A percentile compares a stretch with the other conserved stretches of the same genome.
Conservation (phyloP, 2,888 invertebrate species). For the Lissocephala sabroskyi region DNA sequence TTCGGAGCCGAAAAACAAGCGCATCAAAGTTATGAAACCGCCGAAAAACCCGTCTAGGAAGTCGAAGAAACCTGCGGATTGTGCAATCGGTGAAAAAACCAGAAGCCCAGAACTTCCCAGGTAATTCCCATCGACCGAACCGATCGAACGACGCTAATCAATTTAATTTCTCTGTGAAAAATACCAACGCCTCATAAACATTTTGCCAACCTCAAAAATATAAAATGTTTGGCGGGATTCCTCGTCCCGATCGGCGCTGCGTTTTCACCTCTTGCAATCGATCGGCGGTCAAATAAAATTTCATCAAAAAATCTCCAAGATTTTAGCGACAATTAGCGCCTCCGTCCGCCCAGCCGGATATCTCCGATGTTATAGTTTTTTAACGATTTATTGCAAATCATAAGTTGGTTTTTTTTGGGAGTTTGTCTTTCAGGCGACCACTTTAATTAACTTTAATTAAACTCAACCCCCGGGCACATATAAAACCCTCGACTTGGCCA, state of each 20-base stretch:
- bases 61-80: too few relatives aligned
- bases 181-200: slow-evolving; percentile 36
- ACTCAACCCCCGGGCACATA: slow-evolving; percentile 23
- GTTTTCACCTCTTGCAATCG: slow-evolving; percentile 15
- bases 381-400: slow-evolving; percentile 55
- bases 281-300: neutral
- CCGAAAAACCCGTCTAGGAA: too few relatives aligned
- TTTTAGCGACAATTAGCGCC: slow-evolving; percentile 49
- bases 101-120: too few relatives aligned
- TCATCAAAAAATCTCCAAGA: neutral
- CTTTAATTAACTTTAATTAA: slow-evolving; percentile 68
- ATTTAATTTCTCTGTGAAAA: too few relatives aligned
- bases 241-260: too few relatives aligned
- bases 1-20: too few relatives aligned
- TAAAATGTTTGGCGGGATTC: slow-evolving; percentile 48
- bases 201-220: too few relatives aligned
- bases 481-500: slow-evolving; percentile 31
- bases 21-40: too few relatives aligned
- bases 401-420: slow-evolving; percentile 14
- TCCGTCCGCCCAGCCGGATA: slow-evolving; percentile 45
- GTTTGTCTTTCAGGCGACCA: slow-evolving; percentile 24
- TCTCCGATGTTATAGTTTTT: slow-evolving; percentile 43
- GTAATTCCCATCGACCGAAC: too few relatives aligned
- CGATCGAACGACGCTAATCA: too few relatives aligned
- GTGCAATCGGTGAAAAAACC: too few relatives aligned